Evolutionary conservation across 2,113 vertebrate species (phyloP), one percentile per base, ranked within the genome.

Genomic region (Athene noctua): DNA sequence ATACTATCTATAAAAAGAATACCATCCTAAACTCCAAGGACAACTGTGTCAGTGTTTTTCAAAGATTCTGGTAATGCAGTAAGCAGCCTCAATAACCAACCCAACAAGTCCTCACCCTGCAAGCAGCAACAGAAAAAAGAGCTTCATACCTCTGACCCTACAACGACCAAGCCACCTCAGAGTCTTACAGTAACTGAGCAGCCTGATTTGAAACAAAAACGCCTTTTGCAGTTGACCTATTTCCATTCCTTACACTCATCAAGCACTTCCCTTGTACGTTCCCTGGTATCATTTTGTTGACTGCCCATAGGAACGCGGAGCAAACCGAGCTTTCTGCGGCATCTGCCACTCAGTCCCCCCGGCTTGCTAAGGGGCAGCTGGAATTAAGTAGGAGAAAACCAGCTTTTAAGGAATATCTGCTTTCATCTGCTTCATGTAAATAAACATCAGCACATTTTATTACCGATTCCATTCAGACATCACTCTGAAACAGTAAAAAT

Each of bases 241-340:
- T 71, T 66, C 52, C 27, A n/a, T 4, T n/a, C 65, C 55, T 74
- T 1, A 13, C 21, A 11, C 3, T 16, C 63, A 36, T 6, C 36
- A 7, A 17, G 9, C 44, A 21, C 1, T 0, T 3, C 62, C 27
- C n/a, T 8, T 15, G 1, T 3, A 3, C 2, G 12, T 29, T 78
- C 79, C 55, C 73, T 10, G 30, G 11, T 27, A 25, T 2, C 7
- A 2, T 13, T 19, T 0, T 10, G 51, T 38, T 26, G 8, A 13
- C 8, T 5, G 14, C 4, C 78, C 5, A 0, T 0, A 4, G 0
- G 5, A 22, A 13, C 0, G 0, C 0, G 3, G 57, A 38, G 72
- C 77, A 58, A 23, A 16, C 2, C 0, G 16, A 38, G 49, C 9
- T 12, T 59, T 40, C 46, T 25, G 65, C 1, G 34, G 66, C 77